Evolutionary conservation across 2,113 vertebrate species (phyloP), one percentile per base, ranked within the genome.

Genomic region (Ancistrus triradiatus): DNA sequence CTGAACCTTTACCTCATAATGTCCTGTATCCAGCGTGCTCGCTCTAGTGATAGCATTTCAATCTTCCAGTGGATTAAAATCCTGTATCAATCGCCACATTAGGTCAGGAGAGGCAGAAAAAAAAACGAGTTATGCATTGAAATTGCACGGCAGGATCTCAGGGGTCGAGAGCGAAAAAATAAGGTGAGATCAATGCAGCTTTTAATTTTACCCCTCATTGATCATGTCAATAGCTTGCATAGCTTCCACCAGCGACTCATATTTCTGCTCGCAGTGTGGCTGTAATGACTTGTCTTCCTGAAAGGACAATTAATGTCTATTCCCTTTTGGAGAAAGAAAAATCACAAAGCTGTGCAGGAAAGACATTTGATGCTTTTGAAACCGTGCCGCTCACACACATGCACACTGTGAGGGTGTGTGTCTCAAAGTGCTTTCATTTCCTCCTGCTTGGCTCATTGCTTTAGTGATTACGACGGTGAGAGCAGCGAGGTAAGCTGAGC

Each of bases 191-290:
- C 76, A 68, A 77, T 77, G 57, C 31, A 70, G 73, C 73, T 72
- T 75, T 77, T 75, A 77, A 75, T 77, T 75, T 77, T 77, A 77
- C 76, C 63, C 76, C 67, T 75, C 72, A 77, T 77, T 72, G 69
- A 72, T 74, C 58, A 75, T 75, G 73, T 74, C 76, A 75, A 75
- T 77, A 77, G 55, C 46, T 13, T 25, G 8, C 72, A 60, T 35
- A 77, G 63, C 59, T 74, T 69, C 57, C 64, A 59, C 66, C 59
- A 63, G 53, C 21, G 52, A 55, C 62, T 69, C 53, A 60, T 69
- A 69, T 67, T 69, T 63, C 61, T 40, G 50, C 40, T 63, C 43
- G 35, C 19, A 22, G 27, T 35, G 21, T 38, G 57, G 51, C 51
- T 56, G 21, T 66, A 66, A 66, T 66, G 63, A 48, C 63, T 57